Conservation (phyloP, 2,888 invertebrate genomes). For the Sesia bembeciformis region DNA sequence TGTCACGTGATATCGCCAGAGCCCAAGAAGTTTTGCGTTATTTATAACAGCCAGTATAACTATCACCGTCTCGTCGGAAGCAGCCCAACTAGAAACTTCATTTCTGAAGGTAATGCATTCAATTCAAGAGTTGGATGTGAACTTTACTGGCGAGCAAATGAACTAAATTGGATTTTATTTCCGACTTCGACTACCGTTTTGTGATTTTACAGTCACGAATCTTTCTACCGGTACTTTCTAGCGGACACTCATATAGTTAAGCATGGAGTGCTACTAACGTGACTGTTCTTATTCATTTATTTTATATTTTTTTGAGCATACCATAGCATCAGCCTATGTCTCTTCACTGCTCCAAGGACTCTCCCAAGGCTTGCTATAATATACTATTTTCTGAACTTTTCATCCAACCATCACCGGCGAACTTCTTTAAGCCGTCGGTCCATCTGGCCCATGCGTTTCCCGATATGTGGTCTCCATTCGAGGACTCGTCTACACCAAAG, state of each 20-base stretch:
- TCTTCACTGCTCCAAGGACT: too few species aligned
- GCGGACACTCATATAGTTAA: conserved; percentile 14
- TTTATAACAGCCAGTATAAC: conserved; percentile 2
- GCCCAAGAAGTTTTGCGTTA: too few species aligned
- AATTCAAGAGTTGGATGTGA: conserved; percentile 58
- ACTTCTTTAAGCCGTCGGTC: too few species aligned
- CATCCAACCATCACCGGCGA: too few species aligned
- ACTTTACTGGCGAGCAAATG: conserved; percentile 64
- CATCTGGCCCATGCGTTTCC: too few species aligned
- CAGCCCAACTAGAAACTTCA: conserved; percentile 10
- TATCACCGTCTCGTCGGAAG: conserved; percentile 14
- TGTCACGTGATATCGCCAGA: too few species aligned
- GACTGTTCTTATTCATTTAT: not conserved
- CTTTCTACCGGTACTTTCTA: conserved; percentile 37
- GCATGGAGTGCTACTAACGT: not conserved
- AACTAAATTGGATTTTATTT: conserved; percentile 69
- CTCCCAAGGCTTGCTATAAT: too few species aligned
- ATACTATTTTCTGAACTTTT: too few species aligned
- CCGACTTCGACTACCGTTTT: conserved; percentile 50
- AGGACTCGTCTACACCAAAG: too few species aligned
- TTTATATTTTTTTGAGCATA: too few species aligned
- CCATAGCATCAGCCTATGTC: too few species aligned
- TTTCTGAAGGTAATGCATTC: conserved; percentile 54
- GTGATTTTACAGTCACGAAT: conserved; percentile 53
- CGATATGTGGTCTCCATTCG: too few species aligned